Percentiles rank a stretch among this genome's conserved stretches.
phyloP scores from a whole-genome alignment of 2,888 invertebrate species.

The Gonocerus acuteangulatus region DNA sequence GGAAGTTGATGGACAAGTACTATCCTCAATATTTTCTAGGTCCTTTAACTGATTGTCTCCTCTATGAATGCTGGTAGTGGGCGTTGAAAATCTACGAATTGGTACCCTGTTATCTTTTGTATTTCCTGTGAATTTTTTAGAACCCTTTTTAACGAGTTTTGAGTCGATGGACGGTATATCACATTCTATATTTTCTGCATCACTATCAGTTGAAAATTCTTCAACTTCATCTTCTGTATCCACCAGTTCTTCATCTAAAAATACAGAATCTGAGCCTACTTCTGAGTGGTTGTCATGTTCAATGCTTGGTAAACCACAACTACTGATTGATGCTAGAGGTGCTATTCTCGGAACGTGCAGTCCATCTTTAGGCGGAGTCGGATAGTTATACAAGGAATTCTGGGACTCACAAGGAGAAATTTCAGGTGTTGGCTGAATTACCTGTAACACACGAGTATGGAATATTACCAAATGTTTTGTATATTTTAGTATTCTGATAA shows the following conservation, averaged over 20 bases:
- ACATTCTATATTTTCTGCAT: slow-evolving; percentile 41
- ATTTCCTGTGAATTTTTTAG: slow-evolving; percentile 16
- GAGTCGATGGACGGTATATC: slow-evolving; percentile 33
- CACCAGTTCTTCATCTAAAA: slow-evolving; percentile 57
- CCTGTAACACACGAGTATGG: slow-evolving; percentile 44
- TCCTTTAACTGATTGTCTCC: slow-evolving; percentile 17
- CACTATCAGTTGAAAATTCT: slow-evolving; percentile 76
- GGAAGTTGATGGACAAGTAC: slow-evolving; percentile 16
- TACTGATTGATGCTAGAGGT: slow-evolving; percentile 72
- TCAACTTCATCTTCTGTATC: slow-evolving; percentile 80
- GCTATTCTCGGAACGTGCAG: slow-evolving; percentile 51
- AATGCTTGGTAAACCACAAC: slow-evolving; percentile 41
- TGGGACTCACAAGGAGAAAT: slow-evolving; percentile 73
- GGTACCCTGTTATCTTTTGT: slow-evolving; percentile 32
- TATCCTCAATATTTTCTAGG: slow-evolving; percentile 10
- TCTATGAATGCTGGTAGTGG: slow-evolving; percentile 11
- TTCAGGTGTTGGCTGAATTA: slow-evolving; percentile 74
- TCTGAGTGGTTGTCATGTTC: slow-evolving; percentile 46
- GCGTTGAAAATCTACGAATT: slow-evolving; percentile 31
- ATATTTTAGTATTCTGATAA: too few relatives aligned
- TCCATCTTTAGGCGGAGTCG: slow-evolving; percentile 34
- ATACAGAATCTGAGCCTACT: slow-evolving; percentile 71
- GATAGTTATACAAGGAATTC: slow-evolving; percentile 47
- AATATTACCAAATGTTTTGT: too few relatives aligned
- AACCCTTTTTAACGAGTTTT: slow-evolving; percentile 20